Percentiles rank a stretch among this genome's conserved stretches.
Conservation (phyloP, 2,797 vertebrate genomes). For the Synanceia verrucosa region DNA sequence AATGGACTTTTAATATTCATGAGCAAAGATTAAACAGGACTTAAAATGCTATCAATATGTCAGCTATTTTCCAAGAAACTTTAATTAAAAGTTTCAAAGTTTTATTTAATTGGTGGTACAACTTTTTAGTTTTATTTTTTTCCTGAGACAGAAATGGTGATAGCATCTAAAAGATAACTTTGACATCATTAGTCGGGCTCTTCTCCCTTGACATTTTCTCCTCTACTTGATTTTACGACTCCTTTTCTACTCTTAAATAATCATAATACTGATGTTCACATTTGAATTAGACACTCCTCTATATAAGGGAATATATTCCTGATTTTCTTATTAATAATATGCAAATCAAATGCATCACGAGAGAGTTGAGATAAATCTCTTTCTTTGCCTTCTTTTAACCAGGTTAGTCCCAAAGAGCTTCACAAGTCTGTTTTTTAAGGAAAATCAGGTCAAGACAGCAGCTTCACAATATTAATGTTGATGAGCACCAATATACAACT, state of each 20-base stretch:
- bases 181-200: background rate
- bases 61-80: background rate
- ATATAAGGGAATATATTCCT: background rate
- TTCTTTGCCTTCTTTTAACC: conserved; percentile 8
- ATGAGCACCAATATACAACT: background rate
- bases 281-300: background rate
- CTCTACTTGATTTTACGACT: background rate
- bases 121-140: background rate
- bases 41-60: conserved; percentile 16
- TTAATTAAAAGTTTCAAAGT: too few relatives aligned
- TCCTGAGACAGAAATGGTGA: background rate
- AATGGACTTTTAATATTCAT: conserved; percentile 10
- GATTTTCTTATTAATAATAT: conserved; percentile 11
- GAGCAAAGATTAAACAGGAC: conserved; percentile 18
- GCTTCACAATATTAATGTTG: conserved; percentile 9
- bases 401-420: conserved; percentile 19
- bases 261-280: background rate
- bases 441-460: conserved; percentile 8
- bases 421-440: background rate
- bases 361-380: background rate
- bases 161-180: background rate
- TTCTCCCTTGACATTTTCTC: background rate
- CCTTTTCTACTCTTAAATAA: background rate
- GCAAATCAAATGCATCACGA: conserved; percentile 18
- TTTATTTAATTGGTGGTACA: background rate